phyloP scores from a whole-genome alignment of 2,113 vertebrate genomes.

The Thunnus maccoyii region DNA sequence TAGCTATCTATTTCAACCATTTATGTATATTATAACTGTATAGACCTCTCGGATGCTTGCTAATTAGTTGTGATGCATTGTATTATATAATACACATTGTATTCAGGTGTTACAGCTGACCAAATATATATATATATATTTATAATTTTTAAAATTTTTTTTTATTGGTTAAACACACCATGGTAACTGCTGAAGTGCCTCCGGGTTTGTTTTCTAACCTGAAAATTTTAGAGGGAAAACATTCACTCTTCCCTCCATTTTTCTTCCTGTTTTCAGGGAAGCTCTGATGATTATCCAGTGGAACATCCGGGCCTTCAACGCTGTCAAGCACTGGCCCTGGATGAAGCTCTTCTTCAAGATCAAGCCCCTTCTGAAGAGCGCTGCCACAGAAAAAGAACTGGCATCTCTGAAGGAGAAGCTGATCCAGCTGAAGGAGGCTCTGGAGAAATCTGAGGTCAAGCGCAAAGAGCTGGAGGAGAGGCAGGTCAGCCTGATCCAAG shows the following conservation, averaged over 20 bases:
- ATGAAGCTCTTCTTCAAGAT: constrained; percentile 99
- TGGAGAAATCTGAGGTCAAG: constrained; percentile 91
- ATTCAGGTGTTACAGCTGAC: background rate
- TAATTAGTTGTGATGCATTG: background rate
- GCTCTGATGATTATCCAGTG: constrained; percentile 95
- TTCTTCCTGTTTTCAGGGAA: constrained; percentile 69
- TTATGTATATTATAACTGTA: background rate
- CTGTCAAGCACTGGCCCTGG: constrained; percentile 97
- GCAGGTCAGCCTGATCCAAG: constrained; percentile 92
- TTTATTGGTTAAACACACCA: no score
- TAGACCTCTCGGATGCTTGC: no score
- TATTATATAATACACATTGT: no score
- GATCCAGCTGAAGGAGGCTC: constrained; percentile 89
- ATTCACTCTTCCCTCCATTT: background rate
- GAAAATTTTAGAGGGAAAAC: no score
- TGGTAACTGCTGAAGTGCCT: background rate
- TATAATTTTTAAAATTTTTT: no score
- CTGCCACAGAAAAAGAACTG: constrained; percentile 94
- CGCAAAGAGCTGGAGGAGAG: constrained; percentile 94
- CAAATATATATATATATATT: no score
- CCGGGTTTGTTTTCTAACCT: no score
- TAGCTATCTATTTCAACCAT: background rate
- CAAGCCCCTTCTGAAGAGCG: constrained; percentile 93
- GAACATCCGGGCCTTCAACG: constrained; percentile 95
- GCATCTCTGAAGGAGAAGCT: constrained; percentile 89